Evolutionary conservation across 2,888 invertebrate species (phyloP), one percentile per base, ranked within the genome.

Genomic region (Gasteruption jaculator): DNA sequence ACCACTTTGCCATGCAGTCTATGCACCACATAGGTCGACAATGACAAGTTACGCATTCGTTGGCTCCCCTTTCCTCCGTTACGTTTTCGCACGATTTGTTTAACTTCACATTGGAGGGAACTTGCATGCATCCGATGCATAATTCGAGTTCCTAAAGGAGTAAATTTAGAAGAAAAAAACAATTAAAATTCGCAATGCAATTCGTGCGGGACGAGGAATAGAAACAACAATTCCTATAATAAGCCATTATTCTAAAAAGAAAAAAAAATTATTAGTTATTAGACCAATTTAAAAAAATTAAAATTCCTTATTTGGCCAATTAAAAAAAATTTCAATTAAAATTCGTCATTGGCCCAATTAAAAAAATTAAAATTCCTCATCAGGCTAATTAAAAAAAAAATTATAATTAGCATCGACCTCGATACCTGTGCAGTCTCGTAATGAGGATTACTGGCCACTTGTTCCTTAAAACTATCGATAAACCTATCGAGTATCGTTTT

Each of bases 11-110:
- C 76, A 91, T 79, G 68, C 91, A 94, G 52, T 85, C 80, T 15
- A 80, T 73, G 73, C 93, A 94, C 92, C 93, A 93, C 80, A 92
- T 83, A 16, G 91, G 92, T 38, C 88, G 81, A 65, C 87, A 89
- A 61, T 80, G 82, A 61, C 87, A 88, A 37, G 67, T 73, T 11
- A 63, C 65, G 58, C 83, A 83, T 43, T 61, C 69, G 14, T 60
- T 48, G 3, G 54, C 63, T 43, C 66, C 61, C 22, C 61, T 61
- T 11, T 74, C 74, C 35, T 74, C 74, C 4, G 65, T 52, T 38
- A 71, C 71, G 11, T 74, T 66, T 16, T 60, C 68, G 63, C 91
- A 93, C 39, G 78, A 78, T 57, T 83, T 85, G 52, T 77, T 77
- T 39, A 90, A 75, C 71, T 91, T 93, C 35, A 87, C 84, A 67